A percentile compares a stretch with the other conserved stretches of the same genome.
Conservation (phyloP, 2,888 invertebrate genomes). For the Netelia inedita region DNA sequence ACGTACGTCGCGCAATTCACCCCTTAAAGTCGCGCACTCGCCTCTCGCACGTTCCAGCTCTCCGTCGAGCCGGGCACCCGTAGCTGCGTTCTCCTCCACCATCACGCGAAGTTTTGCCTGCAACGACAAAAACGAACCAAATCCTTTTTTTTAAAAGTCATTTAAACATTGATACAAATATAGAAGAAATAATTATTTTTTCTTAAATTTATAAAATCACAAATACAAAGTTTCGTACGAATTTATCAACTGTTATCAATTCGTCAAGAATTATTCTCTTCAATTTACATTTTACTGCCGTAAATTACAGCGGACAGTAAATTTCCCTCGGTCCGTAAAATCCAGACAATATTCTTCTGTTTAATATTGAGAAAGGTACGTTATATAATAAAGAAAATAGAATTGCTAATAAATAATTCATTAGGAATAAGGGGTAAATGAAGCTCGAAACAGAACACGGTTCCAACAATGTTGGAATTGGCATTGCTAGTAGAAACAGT, state of each 20-base stretch:
- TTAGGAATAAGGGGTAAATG: neutral
- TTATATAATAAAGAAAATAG: constrained; percentile 40
- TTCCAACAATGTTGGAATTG: constrained; percentile 43
- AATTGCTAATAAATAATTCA: neutral
- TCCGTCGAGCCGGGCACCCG: constrained; percentile 86
- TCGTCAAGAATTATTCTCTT: neutral
- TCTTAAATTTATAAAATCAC: neutral
- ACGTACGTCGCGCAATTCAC: constrained; percentile 87
- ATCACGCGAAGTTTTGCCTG: constrained; percentile 94
- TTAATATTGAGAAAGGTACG: constrained; percentile 16
- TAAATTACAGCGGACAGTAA: neutral
- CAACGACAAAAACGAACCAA: constrained; percentile 54
- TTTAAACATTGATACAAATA: neutral
- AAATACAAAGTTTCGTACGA: too few species aligned
- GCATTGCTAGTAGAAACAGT: constrained; percentile 42
- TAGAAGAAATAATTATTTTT: neutral
- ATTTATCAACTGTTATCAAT: neutral
- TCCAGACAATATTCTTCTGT: neutral
- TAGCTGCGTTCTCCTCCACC: constrained; percentile 93
- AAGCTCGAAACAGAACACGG: constrained; percentile 43
- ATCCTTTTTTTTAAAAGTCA: neutral
- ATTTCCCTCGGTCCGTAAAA: neutral
- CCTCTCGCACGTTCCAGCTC: constrained; percentile 89
- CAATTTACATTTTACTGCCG: neutral
- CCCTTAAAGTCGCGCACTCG: constrained; percentile 87